A percentile compares a stretch with the other conserved stretches of the same genome.
Evolutionary conservation across 1,140 invertebrate species (phyloP).

Genomic region (Heterodera schachtii): DNA sequence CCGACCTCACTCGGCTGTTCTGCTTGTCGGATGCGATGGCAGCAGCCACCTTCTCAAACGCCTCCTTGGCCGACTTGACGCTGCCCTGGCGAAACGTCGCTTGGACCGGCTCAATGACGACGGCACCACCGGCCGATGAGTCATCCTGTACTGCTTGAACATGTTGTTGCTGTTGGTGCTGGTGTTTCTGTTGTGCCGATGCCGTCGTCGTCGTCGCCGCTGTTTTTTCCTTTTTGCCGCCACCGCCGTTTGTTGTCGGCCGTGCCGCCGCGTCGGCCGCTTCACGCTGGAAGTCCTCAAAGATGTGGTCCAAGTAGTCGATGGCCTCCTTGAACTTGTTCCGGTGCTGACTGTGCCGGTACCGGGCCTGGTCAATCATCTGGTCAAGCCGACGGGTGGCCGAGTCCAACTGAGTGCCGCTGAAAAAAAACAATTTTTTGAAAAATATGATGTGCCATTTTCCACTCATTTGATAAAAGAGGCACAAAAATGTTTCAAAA

Average conservation of each 20-base stretch:
- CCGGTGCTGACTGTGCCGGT: slow-evolving; percentile 59
- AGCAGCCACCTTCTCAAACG: slow-evolving; percentile 31
- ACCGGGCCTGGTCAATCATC: slow-evolving; percentile 62
- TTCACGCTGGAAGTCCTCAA: slow-evolving; percentile 63
- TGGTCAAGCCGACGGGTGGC: slow-evolving; percentile 61
- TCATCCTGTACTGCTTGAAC: slow-evolving; percentile 2
- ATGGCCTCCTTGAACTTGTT: slow-evolving; percentile 65
- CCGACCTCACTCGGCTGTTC: background rate
- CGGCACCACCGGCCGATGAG: background rate
- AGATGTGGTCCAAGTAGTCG: slow-evolving; percentile 65
- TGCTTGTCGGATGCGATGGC: slow-evolving; percentile 21
- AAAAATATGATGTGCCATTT: slow-evolving; percentile 17
- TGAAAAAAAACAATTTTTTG: slow-evolving; percentile 47
- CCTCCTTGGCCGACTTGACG: slow-evolving; percentile 31
- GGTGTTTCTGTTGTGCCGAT: background rate
- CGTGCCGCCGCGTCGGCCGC: slow-evolving; percentile 34
- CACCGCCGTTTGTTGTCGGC: slow-evolving; percentile 1
- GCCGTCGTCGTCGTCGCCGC: background rate
- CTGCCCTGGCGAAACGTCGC: slow-evolving; percentile 16
- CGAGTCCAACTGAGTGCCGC: slow-evolving; percentile 53
- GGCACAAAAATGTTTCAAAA: background rate
- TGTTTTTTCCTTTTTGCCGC: background rate
- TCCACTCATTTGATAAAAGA: background rate
- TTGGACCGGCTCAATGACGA: slow-evolving; percentile 7
- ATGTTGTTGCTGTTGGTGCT: background rate